Conservation (phyloP, 2,888 invertebrate genomes). For the Gymnoscelis rufifasciata region DNA sequence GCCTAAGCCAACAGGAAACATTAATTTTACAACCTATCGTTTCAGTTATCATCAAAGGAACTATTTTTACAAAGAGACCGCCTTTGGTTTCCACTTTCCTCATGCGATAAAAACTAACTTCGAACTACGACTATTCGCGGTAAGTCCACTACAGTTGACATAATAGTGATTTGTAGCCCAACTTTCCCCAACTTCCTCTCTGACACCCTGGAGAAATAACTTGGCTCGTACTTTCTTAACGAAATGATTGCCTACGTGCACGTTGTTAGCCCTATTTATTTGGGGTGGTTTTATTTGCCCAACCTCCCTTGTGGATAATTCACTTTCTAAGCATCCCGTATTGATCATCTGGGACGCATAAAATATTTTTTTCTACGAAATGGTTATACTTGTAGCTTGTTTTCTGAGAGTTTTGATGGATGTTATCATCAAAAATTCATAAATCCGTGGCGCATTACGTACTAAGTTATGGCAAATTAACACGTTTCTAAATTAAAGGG, state of each 20-base stretch:
- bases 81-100: background rate
- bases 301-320: conserved; percentile 69
- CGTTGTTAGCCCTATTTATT: conserved; percentile 74
- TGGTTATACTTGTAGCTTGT: conserved; percentile 33
- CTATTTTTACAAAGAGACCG: background rate
- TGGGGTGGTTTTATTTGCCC: conserved; percentile 72
- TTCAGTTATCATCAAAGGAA: too few relatives aligned
- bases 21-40: too few relatives aligned
- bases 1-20: too few relatives aligned
- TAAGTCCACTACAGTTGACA: conserved; percentile 56
- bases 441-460: too few relatives aligned
- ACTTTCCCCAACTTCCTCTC: conserved; percentile 46
- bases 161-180: conserved; percentile 65
- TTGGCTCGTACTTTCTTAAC: conserved; percentile 71
- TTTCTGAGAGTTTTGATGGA: conserved; percentile 27
- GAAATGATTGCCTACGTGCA: conserved; percentile 77
- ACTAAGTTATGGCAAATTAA: too few relatives aligned
- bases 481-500: too few relatives aligned
- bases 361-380: conserved; percentile 54
- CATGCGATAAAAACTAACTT: conserved; percentile 31
- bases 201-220: conserved; percentile 68
- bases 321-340: conserved; percentile 71
- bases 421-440: conserved; percentile 16
- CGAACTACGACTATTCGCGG: conserved; percentile 31
- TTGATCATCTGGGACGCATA: conserved; percentile 69